Base-by-base conservation (phyloP, 2,113 vertebrate genomes). In the Kryptolebias marmoratus region DNA sequence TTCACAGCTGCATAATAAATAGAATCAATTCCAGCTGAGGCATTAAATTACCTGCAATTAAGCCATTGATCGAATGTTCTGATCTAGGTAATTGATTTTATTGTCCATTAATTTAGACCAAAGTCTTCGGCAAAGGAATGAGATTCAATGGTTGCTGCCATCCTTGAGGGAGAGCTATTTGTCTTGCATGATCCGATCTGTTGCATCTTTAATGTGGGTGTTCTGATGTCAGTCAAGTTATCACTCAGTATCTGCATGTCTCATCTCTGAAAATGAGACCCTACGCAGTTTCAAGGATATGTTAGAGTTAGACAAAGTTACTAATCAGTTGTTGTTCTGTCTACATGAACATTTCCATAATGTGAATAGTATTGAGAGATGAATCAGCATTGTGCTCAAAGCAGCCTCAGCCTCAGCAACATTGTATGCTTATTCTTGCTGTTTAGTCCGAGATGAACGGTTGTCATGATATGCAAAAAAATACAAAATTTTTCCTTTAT, bases 61-160 rank as follows among this genome's bases (percentile, higher is more conserved):
- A 68, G 64, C 87, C 75, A 86, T 76, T 86, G 88, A 92, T 88
- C 90, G 65, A 85, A 78, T 81, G 73, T 85, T 91, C 87, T 81
- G 85, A 92, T 90, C 75, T 84, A 75, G 72, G 73, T 88, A 87
- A 92, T 90, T 89, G 79, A 90, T 89, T 91, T 89, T 89, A 92
- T 87, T 91, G 86, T 89, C 88, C 86, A 90, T 90, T 92, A 52
- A 86, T 87, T 87, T 74, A 49, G 83, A 84, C 42, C 71, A 62
- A 81, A 87, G 80, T 83, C 61, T 79, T 54, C 22, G 0, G 48
- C 18, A 8, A 73, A 67, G 36, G 44, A 28, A 14, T 60, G 60
- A 73, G 59, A 71, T 54, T 71, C 76, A 62, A 0, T 66, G 62
- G 64, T 48, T 78, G 68, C 77, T 81, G 81, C 71, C 69, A 58